A percentile compares a stretch with the other conserved stretches of the same genome.
Conservation (phyloP, 1,140 invertebrate species). For the Polypedilum pembai region DNA sequence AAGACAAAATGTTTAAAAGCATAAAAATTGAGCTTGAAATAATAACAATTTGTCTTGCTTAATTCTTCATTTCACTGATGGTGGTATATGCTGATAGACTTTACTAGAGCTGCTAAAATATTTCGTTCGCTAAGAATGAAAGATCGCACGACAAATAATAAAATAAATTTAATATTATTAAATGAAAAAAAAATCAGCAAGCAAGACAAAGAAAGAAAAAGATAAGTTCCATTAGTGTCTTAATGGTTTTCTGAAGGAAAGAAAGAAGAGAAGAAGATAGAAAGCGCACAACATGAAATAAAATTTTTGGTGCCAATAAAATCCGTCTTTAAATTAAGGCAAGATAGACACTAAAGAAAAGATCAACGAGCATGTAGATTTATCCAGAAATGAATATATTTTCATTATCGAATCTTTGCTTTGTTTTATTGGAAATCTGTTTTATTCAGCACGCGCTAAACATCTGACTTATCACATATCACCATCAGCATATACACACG, state of each 20-base stretch:
- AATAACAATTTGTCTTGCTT: too few species aligned
- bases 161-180: constrained; percentile 22
- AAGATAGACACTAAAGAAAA: neutral
- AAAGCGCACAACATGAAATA: neutral
- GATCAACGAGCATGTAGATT: neutral
- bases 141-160: neutral
- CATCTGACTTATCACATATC: neutral
- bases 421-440: too few species aligned
- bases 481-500: neutral
- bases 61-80: too few species aligned
- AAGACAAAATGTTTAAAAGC: too few species aligned
- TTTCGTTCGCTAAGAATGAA: neutral
- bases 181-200: neutral
- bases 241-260: constrained; percentile 9
- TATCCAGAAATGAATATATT: neutral
- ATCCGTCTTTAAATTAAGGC: neutral
- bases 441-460: neutral
- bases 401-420: too few species aligned
- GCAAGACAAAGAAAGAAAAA: too few species aligned
- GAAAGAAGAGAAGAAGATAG: neutral
- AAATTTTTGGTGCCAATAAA: constrained; percentile 24
- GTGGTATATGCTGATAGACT: too few species aligned
- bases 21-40: too few species aligned
- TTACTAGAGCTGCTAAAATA: too few species aligned
- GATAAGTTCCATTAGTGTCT: constrained; percentile 27